These are phyloP conservation scores for Hydrozoanthus gracilis DNA, from an alignment of 92 coral and sea anemone species.

Conservation along the genomic window DNA sequence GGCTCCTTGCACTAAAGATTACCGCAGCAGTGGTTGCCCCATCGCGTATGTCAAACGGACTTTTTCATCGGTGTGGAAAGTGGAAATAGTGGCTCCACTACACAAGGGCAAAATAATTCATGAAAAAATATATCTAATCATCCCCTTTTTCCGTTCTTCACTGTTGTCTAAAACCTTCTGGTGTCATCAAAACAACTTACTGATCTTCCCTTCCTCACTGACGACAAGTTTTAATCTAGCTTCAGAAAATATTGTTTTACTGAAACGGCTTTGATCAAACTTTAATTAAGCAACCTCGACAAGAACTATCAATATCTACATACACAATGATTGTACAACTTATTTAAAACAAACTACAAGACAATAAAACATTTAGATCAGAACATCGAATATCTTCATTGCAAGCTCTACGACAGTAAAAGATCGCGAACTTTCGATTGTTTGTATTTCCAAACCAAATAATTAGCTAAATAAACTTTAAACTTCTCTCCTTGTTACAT, in stretches of 20 bases:
- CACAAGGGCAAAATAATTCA: slow-evolving; percentile 27
- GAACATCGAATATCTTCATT: no score
- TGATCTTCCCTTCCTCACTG: slow-evolving; percentile 9
- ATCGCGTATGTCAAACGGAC: no score
- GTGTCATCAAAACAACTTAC: slow-evolving; percentile 23
- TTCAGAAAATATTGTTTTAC: slow-evolving; percentile 42
- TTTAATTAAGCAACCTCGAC: no score
- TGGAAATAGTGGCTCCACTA: slow-evolving; percentile 44
- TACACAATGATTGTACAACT: no score
- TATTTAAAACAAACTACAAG: no score
- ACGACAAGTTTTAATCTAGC: slow-evolving; percentile 37
- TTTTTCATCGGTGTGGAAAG: slow-evolving; percentile 53
- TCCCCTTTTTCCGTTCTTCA: slow-evolving; percentile 50
- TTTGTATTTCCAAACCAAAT: no score
- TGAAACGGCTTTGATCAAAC: slow-evolving; percentile 38
- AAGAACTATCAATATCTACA: no score
- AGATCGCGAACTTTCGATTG: no score
- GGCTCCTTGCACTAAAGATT: slow-evolving; percentile 40
- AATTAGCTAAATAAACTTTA: no score
- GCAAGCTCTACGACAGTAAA: no score
- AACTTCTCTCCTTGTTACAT: no score
- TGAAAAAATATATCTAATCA: slow-evolving; percentile 47
- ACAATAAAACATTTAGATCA: no score
- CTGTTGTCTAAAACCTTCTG: slow-evolving; percentile 36
- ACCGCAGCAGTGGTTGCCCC: slow-evolving; percentile 51